Conservation (phyloP, 2,888 invertebrate genomes). For the Trichacis sp. region DNA sequence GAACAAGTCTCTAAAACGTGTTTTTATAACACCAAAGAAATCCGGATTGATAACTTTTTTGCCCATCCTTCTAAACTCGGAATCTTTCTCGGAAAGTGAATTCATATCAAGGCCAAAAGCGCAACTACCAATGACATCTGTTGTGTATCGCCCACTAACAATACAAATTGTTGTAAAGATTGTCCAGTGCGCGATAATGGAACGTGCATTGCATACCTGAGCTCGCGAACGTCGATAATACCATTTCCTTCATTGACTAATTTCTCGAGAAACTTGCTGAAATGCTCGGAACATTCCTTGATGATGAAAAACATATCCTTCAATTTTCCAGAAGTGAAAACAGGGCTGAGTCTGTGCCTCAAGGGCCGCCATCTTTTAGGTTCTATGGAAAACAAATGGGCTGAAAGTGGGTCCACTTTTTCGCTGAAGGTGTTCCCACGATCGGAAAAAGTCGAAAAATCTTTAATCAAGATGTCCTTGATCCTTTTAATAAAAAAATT, state of each 20-base stretch:
- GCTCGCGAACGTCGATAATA: slow-evolving; percentile 55
- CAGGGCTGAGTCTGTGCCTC: slow-evolving; percentile 70
- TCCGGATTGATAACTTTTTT: slow-evolving; percentile 50
- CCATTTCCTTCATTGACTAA: slow-evolving; percentile 45
- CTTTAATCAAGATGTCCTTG: slow-evolving; percentile 47
- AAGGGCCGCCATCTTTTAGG: slow-evolving; percentile 70
- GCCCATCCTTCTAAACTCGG: slow-evolving; percentile 65
- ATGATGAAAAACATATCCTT: slow-evolving; percentile 71
- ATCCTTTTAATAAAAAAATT: slow-evolving; percentile 17
- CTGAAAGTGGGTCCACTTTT: slow-evolving; percentile 67
- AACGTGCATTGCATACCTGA: slow-evolving; percentile 51
- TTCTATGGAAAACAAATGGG: slow-evolving; percentile 66
- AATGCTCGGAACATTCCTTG: slow-evolving; percentile 64
- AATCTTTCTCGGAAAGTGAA: slow-evolving; percentile 59
- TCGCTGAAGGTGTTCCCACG: slow-evolving; percentile 62
- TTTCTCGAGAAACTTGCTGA: slow-evolving; percentile 66
- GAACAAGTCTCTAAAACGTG: slow-evolving; percentile 44
- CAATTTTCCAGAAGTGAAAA: slow-evolving; percentile 70
- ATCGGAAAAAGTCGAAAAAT: slow-evolving; percentile 48
- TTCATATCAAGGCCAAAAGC: slow-evolving; percentile 69
- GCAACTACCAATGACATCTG: slow-evolving; percentile 69
- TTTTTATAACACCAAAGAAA: slow-evolving; percentile 35
- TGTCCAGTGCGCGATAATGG: too few relatives aligned
- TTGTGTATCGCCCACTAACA: slow-evolving; percentile 55
- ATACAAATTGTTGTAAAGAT: too few relatives aligned